Evolutionary conservation across 2,113 vertebrate species (phyloP), one percentile per base, ranked within the genome.

Genomic region (Grammomys dolichurus): DNA sequence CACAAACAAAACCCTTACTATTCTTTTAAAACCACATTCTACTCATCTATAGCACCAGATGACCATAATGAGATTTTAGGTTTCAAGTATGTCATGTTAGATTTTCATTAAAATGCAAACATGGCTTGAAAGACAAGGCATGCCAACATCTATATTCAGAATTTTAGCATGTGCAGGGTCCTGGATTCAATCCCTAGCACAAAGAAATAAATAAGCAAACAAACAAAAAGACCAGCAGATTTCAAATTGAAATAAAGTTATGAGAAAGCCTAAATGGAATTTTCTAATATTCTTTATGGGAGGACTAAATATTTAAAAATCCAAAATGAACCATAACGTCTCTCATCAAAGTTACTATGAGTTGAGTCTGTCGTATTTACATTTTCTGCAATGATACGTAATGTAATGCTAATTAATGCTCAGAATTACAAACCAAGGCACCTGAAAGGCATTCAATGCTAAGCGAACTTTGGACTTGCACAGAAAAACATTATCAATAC

Each of bases 201-300:
- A 63, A 65, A 51, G n/a, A 90, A 65, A 48, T 31, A 75, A 75
- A 82, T 4, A 81, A 22, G 65, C 22, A 58, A 58, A 75, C 36
- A 31, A 87, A 86, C n/a, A 73, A 73, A 73, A 73, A 70, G 3
- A 92, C 13, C 72, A 93, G 22, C 31, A 95, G 33, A 17, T 93
- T 91, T 95, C 48, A 80, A 93, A 95, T 24, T 76, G 54, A 93
- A 93, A 93, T 70, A 43, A 40, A 93, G 36, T 91, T 82, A 93
- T 58, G 82, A 56, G 75, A 56, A 89, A 70, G 91, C 11, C 90
- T 97, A 82, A 73, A 63, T 86, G n/a, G 2, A 92, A 90, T 72
- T 90, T 92, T 65, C 85, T 20, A 77, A 3, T 56, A 91, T 70
- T 92, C 65, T 75, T 97, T 93, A 75, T 48, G 78, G 65, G 31